Evolutionary conservation across 2,888 invertebrate genomes (phyloP).

Genomic region (Heliconius charithonia): DNA sequence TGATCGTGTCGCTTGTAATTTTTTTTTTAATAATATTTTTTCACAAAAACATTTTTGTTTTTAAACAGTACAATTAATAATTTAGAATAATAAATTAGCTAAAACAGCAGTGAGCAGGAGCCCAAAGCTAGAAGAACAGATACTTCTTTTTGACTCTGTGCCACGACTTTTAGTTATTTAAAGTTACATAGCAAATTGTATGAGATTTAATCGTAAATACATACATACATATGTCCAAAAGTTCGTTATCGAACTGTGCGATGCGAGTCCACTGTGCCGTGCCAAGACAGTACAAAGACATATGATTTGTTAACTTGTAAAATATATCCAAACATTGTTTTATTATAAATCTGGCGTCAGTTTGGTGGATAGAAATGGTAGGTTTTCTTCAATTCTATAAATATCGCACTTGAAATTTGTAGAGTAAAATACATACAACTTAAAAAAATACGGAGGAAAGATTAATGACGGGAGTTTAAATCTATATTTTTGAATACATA

Average conservation of each 20-base stretch:
- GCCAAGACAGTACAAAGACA: constrained; percentile 23
- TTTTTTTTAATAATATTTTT: neutral
- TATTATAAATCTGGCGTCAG: constrained; percentile 18
- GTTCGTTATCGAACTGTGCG: constrained; percentile 1
- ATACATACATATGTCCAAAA: constrained; percentile 7
- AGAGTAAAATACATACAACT: no score
- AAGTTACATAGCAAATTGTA: neutral
- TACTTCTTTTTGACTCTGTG: no score
- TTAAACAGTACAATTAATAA: no score
- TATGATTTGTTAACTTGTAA: constrained; percentile 16
- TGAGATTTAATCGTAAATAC: neutral
- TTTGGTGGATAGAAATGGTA: neutral
- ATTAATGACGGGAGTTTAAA: no score
- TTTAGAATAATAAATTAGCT: no score
- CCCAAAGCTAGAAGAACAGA: no score
- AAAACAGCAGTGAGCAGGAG: no score
- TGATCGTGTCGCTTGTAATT: neutral
- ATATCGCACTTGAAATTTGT: neutral
- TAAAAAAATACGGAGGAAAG: no score
- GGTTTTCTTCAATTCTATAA: no score
- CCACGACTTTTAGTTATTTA: neutral
- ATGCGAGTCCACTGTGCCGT: constrained; percentile 5
- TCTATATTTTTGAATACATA: no score
- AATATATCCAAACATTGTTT: constrained; percentile 18
- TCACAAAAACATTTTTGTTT: no score